These are phyloP conservation scores for Perithous albicinctus DNA, from an alignment of 2,888 invertebrate species.

Conservation along the genomic window DNA sequence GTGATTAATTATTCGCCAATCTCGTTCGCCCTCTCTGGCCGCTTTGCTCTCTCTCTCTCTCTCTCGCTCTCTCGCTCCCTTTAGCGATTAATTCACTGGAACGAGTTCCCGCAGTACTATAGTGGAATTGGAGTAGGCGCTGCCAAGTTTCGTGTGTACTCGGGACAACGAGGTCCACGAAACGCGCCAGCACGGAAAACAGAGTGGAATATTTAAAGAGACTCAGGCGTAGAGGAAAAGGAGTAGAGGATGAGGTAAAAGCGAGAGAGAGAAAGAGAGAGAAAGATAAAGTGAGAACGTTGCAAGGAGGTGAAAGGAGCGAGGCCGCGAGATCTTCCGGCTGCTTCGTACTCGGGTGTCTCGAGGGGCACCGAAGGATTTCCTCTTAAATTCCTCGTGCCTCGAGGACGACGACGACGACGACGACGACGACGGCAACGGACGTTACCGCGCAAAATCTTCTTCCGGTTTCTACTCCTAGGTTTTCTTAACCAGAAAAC, in stretches of 20 bases:
- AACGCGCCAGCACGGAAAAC: conserved; percentile 68
- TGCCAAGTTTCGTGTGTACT: conserved; percentile 65
- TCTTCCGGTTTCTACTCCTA: conserved; percentile 55
- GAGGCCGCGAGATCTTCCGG: conserved; percentile 41
- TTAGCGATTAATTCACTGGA: conserved; percentile 61
- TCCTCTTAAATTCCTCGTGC: conserved; percentile 63
- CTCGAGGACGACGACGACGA: conserved; percentile 47
- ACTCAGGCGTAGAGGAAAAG: conserved; percentile 35
- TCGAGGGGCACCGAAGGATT: conserved; percentile 64
- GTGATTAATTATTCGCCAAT: conserved; percentile 64
- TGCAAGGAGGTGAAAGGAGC: conserved; percentile 29
- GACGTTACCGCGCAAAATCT: conserved; percentile 34
- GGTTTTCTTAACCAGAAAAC: conserved; percentile 54
- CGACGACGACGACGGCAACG: conserved; percentile 20
- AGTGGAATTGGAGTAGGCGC: conserved; percentile 42
- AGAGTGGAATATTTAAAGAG: conserved; percentile 70
- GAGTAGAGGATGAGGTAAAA: conserved; percentile 20
- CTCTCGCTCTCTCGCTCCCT: conserved; percentile 62
- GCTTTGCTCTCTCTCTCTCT: conserved; percentile 38
- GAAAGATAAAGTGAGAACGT: background rate
- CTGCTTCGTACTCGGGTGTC: conserved; percentile 51
- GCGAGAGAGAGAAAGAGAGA: conserved; percentile 24
- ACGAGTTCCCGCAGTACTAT: conserved; percentile 58
- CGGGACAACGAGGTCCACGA: conserved; percentile 63
- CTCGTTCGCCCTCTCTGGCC: conserved; percentile 21